A percentile compares a stretch with the other conserved stretches of the same genome.
Conservation (phyloP, 2,797 vertebrate genomes). For the Selene dorsalis region DNA sequence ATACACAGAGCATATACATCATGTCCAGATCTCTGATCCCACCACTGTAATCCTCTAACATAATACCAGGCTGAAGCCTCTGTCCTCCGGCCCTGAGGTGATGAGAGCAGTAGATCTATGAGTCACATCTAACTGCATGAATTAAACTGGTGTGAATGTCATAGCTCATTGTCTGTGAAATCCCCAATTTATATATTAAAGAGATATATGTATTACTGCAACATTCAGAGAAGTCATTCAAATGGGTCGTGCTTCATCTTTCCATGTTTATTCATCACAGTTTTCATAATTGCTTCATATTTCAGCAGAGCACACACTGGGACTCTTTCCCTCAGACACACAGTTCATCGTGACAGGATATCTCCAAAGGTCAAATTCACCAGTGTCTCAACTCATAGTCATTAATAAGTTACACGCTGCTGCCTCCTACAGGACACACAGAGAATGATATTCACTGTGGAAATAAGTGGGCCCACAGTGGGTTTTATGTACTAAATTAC, state of each 20-base stretch:
- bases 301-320: constrained; percentile 13
- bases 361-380: not conserved
- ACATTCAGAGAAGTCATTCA: not conserved
- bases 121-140: constrained; percentile 23
- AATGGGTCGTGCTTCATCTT: not conserved
- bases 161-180: not conserved
- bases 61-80: constrained; percentile 25
- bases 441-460: not conserved
- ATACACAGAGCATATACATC: constrained; percentile 3
- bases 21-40: constrained; percentile 34
- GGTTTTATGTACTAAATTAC: too few species aligned
- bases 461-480: too few species aligned
- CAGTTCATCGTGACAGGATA: not conserved
- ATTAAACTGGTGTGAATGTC: constrained; percentile 24
- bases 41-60: constrained; percentile 25
- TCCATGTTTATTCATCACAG: not conserved
- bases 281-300: not conserved
- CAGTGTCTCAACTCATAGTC: not conserved
- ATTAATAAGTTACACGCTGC: constrained; percentile 32
- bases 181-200: too few species aligned
- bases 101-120: constrained; percentile 46
- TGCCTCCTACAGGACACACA: constrained; percentile 64
- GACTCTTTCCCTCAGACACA: not conserved
- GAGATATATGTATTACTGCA: not conserved
- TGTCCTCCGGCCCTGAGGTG: constrained; percentile 30